Base-by-base conservation (phyloP, 2,888 invertebrate genomes). In the Troides helena region DNA sequence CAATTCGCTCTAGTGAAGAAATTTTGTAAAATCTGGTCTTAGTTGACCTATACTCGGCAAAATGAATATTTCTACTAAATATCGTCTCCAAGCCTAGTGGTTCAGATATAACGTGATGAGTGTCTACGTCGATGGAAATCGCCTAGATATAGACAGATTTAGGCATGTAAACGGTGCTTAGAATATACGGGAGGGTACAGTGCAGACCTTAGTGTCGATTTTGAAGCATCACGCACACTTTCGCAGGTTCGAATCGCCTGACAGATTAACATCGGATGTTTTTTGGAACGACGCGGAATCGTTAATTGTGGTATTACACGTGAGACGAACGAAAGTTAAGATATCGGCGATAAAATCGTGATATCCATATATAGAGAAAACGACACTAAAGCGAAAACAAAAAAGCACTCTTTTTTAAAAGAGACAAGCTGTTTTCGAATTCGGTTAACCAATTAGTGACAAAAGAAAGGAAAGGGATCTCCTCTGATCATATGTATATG, bases 401-500 rank as follows among this genome's bases (percentile, higher is more conserved):
- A 53, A 53, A 53, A 50, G 14, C 12, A 50, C 10, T 12, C 18
- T 18, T 6, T 50, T 53, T 53, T n/a, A 18, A n/a, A 53, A 53
- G 4, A n/a, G 18, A 53, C n/a, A 53, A 5, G n/a, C 53, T 7
- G 53, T 53, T 53, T 53, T 53, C 53, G n/a, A n/a, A 53, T 53
- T 18, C 18, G 18, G 53, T 18, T 53, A 53, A n/a, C 53, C 53
- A 53, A 53, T 53, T 53, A 72, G 72, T 83, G 76, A 81, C 81
- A 80, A 81, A 82, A 83, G 56, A 18, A 8, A 12, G 53, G 53
- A n/a, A 53, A 53, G 53, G n/a, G 18, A 53, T 53, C 18, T n/a
- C 53, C 53, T n/a, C 53, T 2, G 53, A n/a, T 53, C 53, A 53
- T 6, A 53, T 53, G 53, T 53, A 0, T 53, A 18, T 8, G n/a